Evolutionary conservation across 2,888 invertebrate species (phyloP).

Genomic region (Nasonovia ribisnigri): DNA sequence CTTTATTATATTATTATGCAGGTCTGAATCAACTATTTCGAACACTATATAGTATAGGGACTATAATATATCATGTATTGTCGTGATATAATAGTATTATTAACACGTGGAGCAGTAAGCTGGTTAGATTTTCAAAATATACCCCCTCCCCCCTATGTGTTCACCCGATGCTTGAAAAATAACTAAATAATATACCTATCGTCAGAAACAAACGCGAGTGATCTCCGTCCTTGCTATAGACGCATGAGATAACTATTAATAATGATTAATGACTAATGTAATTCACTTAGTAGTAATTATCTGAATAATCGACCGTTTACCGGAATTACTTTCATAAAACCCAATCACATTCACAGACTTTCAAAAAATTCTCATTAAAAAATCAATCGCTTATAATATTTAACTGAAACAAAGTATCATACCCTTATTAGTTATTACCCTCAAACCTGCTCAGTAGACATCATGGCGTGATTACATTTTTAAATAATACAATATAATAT

Average conservation of each 20-base stretch:
- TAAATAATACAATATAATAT: too few relatives aligned
- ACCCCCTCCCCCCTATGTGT: rapidly evolving
- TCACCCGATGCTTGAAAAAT: neutral
- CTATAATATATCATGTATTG: neutral
- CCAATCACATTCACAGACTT: neutral
- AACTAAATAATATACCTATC: neutral
- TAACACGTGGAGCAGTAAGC: neutral
- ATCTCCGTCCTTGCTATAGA: neutral
- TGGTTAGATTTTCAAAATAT: neutral
- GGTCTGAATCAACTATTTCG: neutral
- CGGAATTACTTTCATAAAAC: neutral
- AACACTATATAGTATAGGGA: neutral
- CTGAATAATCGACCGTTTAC: neutral
- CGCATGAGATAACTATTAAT: neutral
- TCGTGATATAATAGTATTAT: neutral
- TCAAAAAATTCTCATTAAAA: neutral
- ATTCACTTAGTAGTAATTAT: neutral
- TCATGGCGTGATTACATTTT: neutral
- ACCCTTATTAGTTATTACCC: neutral
- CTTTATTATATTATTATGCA: neutral
- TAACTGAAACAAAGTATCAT: neutral
- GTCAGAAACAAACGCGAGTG: neutral
- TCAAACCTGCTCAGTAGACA: neutral
- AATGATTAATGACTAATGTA: slow-evolving; percentile 17
- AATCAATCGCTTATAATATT: neutral